A percentile compares a stretch with the other conserved stretches of the same genome.
phyloP scores from a whole-genome alignment of 2,888 invertebrate species.

The Epinotia ramella region DNA sequence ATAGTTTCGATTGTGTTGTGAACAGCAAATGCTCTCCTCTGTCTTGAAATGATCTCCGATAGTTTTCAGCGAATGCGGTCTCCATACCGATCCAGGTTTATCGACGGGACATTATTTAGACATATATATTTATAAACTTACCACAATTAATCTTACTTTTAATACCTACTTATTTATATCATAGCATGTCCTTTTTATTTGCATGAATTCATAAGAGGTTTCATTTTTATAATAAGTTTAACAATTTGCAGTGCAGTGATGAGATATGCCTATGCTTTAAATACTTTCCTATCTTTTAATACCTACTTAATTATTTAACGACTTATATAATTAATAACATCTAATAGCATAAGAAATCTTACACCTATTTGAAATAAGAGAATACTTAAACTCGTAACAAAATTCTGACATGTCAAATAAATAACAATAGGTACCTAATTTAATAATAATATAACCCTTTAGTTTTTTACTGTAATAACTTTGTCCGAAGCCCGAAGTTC shows the following conservation, averaged over 20 bases:
- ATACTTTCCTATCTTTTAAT: no score
- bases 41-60: not conserved
- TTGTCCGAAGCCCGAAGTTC: not conserved
- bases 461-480: not conserved
- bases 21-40: conserved; percentile 5
- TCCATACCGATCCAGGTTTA: conserved; percentile 1
- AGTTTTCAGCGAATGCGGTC: conserved; percentile 8
- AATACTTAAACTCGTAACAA: not conserved
- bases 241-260: not conserved
- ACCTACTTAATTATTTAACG: not conserved
- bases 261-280: no score
- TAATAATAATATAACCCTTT: not conserved
- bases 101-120: not conserved
- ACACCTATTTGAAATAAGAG: not conserved
- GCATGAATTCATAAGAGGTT: not conserved
- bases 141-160: no score
- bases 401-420: not conserved
- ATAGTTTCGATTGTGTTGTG: conserved; percentile 7
- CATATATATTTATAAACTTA: no score
- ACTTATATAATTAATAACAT: not conserved
- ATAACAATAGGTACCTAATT: not conserved
- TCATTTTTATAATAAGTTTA: not conserved
- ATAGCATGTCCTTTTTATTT: conserved; percentile 16
- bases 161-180: not conserved
- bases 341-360: not conserved